These are phyloP conservation scores for Scaptomyza flava DNA, from an alignment of 2,888 invertebrate genomes.

Conservation along the genomic window DNA sequence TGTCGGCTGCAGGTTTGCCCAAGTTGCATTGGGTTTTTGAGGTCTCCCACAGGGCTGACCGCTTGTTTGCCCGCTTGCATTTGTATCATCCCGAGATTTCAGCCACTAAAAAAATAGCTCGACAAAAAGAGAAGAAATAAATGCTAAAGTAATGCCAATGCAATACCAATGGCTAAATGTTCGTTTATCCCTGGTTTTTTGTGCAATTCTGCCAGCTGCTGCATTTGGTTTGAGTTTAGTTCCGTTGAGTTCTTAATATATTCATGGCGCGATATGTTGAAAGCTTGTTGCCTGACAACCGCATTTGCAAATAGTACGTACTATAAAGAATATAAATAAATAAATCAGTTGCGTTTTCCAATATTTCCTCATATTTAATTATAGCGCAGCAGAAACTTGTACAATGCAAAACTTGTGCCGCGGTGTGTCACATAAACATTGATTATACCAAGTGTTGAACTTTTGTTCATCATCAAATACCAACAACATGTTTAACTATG, in stretches of 20 bases:
- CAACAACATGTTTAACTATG: slow-evolving; percentile 22
- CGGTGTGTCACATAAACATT: slow-evolving; percentile 41
- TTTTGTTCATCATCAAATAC: slow-evolving; percentile 44
- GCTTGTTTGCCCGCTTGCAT: slow-evolving; percentile 32
- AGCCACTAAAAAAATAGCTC: slow-evolving; percentile 15
- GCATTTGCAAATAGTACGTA: slow-evolving; percentile 4
- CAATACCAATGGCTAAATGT: slow-evolving; percentile 29
- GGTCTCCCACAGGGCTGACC: slow-evolving; percentile 39
- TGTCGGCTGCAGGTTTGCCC: slow-evolving; percentile 19
- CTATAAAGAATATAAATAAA: slow-evolving; percentile 1
- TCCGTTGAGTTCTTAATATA: slow-evolving; percentile 6
- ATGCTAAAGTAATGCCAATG: slow-evolving; percentile 10
- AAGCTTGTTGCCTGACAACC: slow-evolving; percentile 38
- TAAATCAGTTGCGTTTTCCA: slow-evolving; percentile 16
- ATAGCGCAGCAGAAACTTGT: slow-evolving; percentile 29
- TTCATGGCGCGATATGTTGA: slow-evolving; percentile 25
- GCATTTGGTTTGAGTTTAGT: slow-evolving; percentile 7
- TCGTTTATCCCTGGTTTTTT: slow-evolving; percentile 20
- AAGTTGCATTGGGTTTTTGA: slow-evolving; percentile 21
- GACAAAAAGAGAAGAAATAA: slow-evolving; percentile 1
- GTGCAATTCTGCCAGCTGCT: slow-evolving; percentile 9
- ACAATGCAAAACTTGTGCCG: slow-evolving; percentile 42
- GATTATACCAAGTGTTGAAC: slow-evolving; percentile 15
- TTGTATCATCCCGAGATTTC: slow-evolving; percentile 32
- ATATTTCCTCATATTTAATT: slow-evolving; percentile 16